Base-by-base conservation (phyloP, 53 echinoderm and acorn worm genomes). In the Actinopyga echinites region DNA sequence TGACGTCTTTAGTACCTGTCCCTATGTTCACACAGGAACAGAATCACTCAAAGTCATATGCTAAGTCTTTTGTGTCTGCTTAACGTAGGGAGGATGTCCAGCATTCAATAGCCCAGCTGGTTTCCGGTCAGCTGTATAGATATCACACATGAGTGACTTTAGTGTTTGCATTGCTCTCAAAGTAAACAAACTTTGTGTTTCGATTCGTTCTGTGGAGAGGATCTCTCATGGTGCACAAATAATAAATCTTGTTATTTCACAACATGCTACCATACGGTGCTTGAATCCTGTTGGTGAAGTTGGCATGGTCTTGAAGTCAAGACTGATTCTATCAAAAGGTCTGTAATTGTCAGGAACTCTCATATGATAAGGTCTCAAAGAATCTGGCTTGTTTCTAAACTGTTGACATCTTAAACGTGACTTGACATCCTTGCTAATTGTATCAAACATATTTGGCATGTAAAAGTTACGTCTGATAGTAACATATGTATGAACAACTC, bases 231-330 rank as follows among this genome's bases (percentile, higher is more conserved):
- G 86, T 19, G 55, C 86, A 31, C 86, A 86, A 63, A 89, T 38
- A 30, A 89, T 65, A 79, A 89, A 89, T 26, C 89, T 42, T 37
- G 89, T 79, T 15, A 79, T 89, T 79, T 89, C 89, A 40, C 79
- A 65, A 56, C 89, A 84, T 9, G 79, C 66, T 6, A 89, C 89
- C 89, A 84, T 89, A 38, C 84, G 44, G 30, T 89, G 89, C 66
- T 65, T 79, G 65, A 84, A 89, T 45, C 89, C 89, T 34, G 89
- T 65, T 23, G 10, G 7, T 56, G 89, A 89, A 26, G 69, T 84
- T 9, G 88, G 83, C 83, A 88, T 88, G 0, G 75, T 82, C 74
- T 87, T 82, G 31, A 87, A 87, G 44, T 87, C 87, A 17, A 87
- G 74, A 60, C 87, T 87, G 10, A 87, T 56, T 12, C 73, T 54